These are phyloP conservation scores for Cyclophora albipunctata DNA, from an alignment of 2,888 invertebrate species.

Conservation along the genomic window DNA sequence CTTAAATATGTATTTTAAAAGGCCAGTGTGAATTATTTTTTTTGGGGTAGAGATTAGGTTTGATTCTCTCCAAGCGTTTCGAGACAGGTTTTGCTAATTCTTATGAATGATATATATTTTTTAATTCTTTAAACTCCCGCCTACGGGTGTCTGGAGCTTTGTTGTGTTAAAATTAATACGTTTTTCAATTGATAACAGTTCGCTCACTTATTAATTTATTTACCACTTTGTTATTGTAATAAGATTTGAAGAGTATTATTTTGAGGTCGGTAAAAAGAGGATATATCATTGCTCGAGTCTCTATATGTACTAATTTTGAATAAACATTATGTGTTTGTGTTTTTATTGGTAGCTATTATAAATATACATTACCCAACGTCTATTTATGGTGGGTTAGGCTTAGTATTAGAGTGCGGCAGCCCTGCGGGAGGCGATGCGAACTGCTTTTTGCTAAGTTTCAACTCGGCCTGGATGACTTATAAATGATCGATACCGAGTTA, in stretches of 20 bases:
- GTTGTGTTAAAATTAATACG: conserved; percentile 20
- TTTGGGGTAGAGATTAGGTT: conserved; percentile 11
- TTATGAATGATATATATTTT: conserved; percentile 21
- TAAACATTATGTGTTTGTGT: too few species aligned
- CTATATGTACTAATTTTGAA: too few species aligned
- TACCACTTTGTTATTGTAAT: too few species aligned
- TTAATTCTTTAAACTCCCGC: conserved; percentile 23
- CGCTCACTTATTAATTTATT: conserved; percentile 7
- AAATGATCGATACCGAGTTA: conserved; percentile 1
- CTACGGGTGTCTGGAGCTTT: conserved; percentile 14
- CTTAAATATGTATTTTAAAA: conserved; percentile 32
- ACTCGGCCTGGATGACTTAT: conserved; percentile 4
- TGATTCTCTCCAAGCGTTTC: not conserved
- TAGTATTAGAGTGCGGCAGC: conserved; percentile 23
- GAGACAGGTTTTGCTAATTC: conserved; percentile 20
- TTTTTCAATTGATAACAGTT: conserved; percentile 19
- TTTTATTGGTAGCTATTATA: conserved; percentile 27
- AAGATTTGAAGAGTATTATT: too few species aligned
- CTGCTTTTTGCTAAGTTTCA: conserved; percentile 25
- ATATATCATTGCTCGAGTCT: too few species aligned
- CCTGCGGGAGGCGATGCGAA: conserved; percentile 36
- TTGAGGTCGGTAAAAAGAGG: conserved; percentile 19
- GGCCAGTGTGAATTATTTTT: conserved; percentile 19
- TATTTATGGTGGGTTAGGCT: conserved; percentile 40
- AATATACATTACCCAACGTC: conserved; percentile 48